Percentiles rank a stretch among this genome's conserved stretches.
Conservation (phyloP, 1,140 invertebrate species). For the Saxidomus purpurata region DNA sequence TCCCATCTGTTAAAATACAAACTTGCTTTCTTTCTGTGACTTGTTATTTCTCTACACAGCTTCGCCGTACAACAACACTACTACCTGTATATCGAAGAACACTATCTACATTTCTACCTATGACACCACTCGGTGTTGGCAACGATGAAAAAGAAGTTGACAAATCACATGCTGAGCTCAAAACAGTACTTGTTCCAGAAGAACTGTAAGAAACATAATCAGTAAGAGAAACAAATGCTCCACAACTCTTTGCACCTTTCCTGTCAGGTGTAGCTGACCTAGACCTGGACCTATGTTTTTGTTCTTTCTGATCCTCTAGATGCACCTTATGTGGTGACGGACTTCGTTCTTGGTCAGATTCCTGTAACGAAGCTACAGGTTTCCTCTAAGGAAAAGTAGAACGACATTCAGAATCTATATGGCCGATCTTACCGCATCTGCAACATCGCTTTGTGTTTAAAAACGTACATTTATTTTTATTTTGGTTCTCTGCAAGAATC, state of each 20-base stretch:
- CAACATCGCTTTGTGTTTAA: not conserved
- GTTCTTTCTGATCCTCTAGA: not conserved
- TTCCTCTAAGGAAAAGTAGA: not conserved
- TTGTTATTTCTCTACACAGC: not conserved
- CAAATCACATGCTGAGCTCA: not conserved
- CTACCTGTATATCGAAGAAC: constrained; percentile 69
- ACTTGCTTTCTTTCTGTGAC: constrained; percentile 50
- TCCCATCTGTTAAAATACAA: constrained; percentile 66
- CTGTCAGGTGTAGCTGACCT: not conserved
- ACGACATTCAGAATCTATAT: not conserved
- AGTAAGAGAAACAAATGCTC: not conserved
- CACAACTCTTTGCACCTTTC: not conserved
- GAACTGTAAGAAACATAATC: not conserved
- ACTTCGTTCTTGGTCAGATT: not conserved
- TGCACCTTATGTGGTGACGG: not conserved
- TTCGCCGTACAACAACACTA: constrained; percentile 57
- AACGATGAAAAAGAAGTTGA: not conserved
- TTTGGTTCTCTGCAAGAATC: not conserved
- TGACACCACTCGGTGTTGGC: constrained; percentile 38
- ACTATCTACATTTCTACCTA: constrained; percentile 22
- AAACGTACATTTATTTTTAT: not conserved
- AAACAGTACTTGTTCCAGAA: not conserved
- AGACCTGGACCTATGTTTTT: not conserved
- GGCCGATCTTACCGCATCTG: not conserved
- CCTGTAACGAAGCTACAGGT: not conserved